These are phyloP conservation scores for Pteruthius melanotis DNA, from an alignment of 2,113 vertebrate species.

Conservation along the genomic window DNA sequence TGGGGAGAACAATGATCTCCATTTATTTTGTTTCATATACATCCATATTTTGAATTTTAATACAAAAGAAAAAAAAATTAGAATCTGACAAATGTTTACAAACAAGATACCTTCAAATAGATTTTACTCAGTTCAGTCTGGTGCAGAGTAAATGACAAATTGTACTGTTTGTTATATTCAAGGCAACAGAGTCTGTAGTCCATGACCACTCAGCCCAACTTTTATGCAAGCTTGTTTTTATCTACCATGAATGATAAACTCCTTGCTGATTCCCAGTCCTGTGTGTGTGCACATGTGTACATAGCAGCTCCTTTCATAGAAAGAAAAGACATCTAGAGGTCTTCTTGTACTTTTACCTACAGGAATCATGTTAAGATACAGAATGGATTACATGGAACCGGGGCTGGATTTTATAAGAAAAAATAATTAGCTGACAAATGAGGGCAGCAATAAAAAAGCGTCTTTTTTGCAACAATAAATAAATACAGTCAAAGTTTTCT, in stretches of 20 bases:
- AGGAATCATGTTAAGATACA: slow-evolving; percentile 84
- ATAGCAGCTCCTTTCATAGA: slow-evolving; percentile 87
- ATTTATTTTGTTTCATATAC: slow-evolving; percentile 88
- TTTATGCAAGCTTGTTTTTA: slow-evolving; percentile 72
- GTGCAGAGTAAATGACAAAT: slow-evolving; percentile 79
- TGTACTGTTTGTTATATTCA: slow-evolving; percentile 75
- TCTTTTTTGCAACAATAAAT: slow-evolving; percentile 89
- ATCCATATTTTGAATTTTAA: slow-evolving; percentile 87
- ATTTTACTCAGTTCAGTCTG: slow-evolving; percentile 82
- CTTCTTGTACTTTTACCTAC: slow-evolving; percentile 81
- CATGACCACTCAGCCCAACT: slow-evolving; percentile 70
- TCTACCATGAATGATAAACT: slow-evolving; percentile 78
- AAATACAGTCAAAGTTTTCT: slow-evolving; percentile 85
- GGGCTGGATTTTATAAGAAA: slow-evolving; percentile 79
- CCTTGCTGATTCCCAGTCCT: slow-evolving; percentile 79
- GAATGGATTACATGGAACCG: slow-evolving; percentile 79
- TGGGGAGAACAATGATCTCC: slow-evolving; percentile 80
- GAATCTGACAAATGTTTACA: slow-evolving; percentile 93
- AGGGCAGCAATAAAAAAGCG: slow-evolving; percentile 87
- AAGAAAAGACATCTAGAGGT: slow-evolving; percentile 85
- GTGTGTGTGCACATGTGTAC: slow-evolving; percentile 80
- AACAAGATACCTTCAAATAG: slow-evolving; percentile 94
- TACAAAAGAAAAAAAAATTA: slow-evolving; percentile 86
- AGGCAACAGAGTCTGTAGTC: slow-evolving; percentile 79
- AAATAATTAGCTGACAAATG: slow-evolving; percentile 88